Percentiles rank a stretch among this genome's conserved stretches.
phyloP scores from a whole-genome alignment of 2,113 vertebrate genomes.

The Anoura caudifer region DNA sequence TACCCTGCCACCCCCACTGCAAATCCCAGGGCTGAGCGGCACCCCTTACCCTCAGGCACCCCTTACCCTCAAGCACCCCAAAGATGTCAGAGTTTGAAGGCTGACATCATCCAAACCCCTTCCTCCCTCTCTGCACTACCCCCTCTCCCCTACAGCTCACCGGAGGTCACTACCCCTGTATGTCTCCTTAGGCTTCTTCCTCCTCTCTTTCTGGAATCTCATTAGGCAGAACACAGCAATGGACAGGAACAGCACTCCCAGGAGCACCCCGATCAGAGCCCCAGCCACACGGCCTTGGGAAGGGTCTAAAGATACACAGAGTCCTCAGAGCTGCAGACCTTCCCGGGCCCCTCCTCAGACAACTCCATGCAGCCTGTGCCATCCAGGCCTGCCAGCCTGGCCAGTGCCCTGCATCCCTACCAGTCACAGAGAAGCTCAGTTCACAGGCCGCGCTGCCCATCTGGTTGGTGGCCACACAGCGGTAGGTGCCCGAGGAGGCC shows the following conservation, averaged over 20 bases:
- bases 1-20: neutral
- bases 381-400: neutral
- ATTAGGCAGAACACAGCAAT: conserved; percentile 60
- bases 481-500: conserved; percentile 79
- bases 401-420: conserved; percentile 60
- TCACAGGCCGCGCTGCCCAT: conserved; percentile 77
- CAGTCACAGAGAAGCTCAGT: conserved; percentile 75
- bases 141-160: conserved; percentile 43
- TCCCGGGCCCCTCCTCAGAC: neutral
- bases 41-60: neutral
- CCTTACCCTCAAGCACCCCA: neutral
- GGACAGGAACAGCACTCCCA: conserved; percentile 75
- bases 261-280: conserved; percentile 76
- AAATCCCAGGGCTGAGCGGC: neutral
- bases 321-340: neutral
- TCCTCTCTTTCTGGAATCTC: conserved; percentile 63
- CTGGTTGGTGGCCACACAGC: conserved; percentile 80
- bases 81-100: neutral
- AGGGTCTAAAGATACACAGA: conserved; percentile 47
- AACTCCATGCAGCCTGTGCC: neutral
- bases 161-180: conserved; percentile 64
- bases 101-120: neutral
- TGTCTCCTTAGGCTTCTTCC: conserved; percentile 51
- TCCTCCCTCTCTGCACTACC: neutral
- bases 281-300: conserved; percentile 74